Evolutionary conservation across 35 echinoderm and acorn worm genomes (phyloP), one percentile per base, ranked within the genome.

Genomic region (Lytechinus variegatus): DNA sequence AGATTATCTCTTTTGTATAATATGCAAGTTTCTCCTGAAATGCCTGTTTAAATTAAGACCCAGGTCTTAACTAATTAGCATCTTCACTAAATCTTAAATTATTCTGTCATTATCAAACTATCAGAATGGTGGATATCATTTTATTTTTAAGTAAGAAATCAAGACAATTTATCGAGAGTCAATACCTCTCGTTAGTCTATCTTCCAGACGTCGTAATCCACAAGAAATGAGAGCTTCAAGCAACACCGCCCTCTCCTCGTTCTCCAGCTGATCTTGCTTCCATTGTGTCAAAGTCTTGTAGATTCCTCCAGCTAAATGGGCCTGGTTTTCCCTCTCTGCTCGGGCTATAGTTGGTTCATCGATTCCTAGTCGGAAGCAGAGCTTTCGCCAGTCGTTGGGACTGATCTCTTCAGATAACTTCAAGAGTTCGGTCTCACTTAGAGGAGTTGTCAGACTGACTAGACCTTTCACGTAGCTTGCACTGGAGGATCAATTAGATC

Each of bases 321-420:
- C 9, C 27, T 57, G n/a, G n/a, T 57, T 93, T 19, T 57, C 92
- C 92, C 54, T 9, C 54, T 93, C 92, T 10, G 54, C 92, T 57
- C 92, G 92, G 21, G 92, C 92, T 54, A 55, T 27, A 11, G 52
- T 57, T 5, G 28, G 52, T n/a, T 93, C 92, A 57, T 57, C 55
- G 92, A 93, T 54, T 13, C 54, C 54, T 1, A 93, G 92, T 55
- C 92, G 92, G 53, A 93, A 57, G 92, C 92, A 93, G 27, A 93
- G 54, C 54, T 93, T 93, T 19, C 53, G 92, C 92, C 92, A 93
- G 92, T 93, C 92, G 6, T 93, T 54, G 14, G 91, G 92, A 54
- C 53, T 93, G 92, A 93, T 93, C 54, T 93, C 92, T 24, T 93
- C 92, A 16, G 92, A 93, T 10, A 93, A 24, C 24, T 93, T 93